phyloP scores from a whole-genome alignment of 2,113 vertebrate genomes.

The Condylura cristata region DNA sequence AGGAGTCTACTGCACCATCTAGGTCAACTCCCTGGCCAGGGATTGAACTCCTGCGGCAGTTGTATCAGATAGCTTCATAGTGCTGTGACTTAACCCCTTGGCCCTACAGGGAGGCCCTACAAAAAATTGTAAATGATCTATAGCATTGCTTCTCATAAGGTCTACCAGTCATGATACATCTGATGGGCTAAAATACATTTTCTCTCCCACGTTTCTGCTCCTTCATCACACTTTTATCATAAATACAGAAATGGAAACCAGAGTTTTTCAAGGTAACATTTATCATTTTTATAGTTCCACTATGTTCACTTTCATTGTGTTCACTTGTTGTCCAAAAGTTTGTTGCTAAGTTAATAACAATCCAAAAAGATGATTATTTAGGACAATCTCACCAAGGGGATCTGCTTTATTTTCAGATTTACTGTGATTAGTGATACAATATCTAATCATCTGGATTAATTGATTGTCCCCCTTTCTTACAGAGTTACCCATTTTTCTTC shows the following conservation, averaged over 20 bases:
- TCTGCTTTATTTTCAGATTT: neutral
- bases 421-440: neutral
- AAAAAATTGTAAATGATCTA: neutral
- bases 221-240: neutral
- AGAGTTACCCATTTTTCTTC: neutral
- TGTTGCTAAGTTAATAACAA: neutral
- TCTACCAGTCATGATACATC: neutral
- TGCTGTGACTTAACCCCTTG: no score
- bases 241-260: neutral
- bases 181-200: neutral
- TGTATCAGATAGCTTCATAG: no score
- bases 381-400: neutral
- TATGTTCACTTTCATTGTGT: conserved; percentile 34
- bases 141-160: neutral
- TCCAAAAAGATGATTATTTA: neutral
- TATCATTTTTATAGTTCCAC: neutral
- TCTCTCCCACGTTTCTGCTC: neutral
- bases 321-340: neutral
- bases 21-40: no score
- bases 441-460: neutral
- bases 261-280: neutral
- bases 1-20: no score
- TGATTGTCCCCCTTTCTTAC: neutral
- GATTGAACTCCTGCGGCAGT: no score
- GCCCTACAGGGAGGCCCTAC: no score